Percentiles rank a stretch among this genome's conserved stretches.
phyloP scores from a whole-genome alignment of 2,888 invertebrate species.

The Dilophus febrilis region DNA sequence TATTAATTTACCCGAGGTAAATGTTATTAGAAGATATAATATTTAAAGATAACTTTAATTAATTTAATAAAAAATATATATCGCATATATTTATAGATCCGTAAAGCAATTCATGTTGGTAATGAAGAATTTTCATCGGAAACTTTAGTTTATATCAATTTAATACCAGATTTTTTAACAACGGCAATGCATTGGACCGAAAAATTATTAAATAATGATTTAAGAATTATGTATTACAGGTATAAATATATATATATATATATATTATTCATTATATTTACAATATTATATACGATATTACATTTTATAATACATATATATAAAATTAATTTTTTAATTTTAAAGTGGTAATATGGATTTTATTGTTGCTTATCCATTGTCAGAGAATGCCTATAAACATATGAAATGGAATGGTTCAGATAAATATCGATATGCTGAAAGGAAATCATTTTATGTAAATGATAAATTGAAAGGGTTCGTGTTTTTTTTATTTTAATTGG shows the following conservation, averaged over 20 bases:
- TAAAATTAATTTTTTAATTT: background rate
- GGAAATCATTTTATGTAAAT: slow-evolving; percentile 32
- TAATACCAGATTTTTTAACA: slow-evolving; percentile 37
- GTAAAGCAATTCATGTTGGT: slow-evolving; percentile 37
- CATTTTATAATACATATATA: background rate
- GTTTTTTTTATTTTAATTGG: too few relatives aligned
- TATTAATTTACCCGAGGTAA: slow-evolving; percentile 26
- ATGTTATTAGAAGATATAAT: background rate
- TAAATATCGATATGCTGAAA: slow-evolving; percentile 31
- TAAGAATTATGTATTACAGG: slow-evolving; percentile 18
- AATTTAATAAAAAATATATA: background rate
- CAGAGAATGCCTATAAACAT: slow-evolving; percentile 34
- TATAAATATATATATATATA: background rate
- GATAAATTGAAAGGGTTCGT: slow-evolving; percentile 35
- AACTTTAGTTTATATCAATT: slow-evolving; percentile 33
- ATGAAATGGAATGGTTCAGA: slow-evolving; percentile 32
- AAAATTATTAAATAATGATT: slow-evolving; percentile 35
- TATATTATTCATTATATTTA: background rate
- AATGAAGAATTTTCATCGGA: slow-evolving; percentile 34
- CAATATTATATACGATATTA: background rate
- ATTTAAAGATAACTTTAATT: background rate
- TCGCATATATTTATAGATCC: slow-evolving; percentile 21
- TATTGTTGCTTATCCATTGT: slow-evolving; percentile 46
- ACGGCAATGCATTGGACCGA: slow-evolving; percentile 40
- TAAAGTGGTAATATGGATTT: slow-evolving; percentile 42